Percentiles rank a stretch among this genome's conserved stretches.
Evolutionary conservation across 2,113 vertebrate species (phyloP).

Genomic region (Dicaeum eximium): DNA sequence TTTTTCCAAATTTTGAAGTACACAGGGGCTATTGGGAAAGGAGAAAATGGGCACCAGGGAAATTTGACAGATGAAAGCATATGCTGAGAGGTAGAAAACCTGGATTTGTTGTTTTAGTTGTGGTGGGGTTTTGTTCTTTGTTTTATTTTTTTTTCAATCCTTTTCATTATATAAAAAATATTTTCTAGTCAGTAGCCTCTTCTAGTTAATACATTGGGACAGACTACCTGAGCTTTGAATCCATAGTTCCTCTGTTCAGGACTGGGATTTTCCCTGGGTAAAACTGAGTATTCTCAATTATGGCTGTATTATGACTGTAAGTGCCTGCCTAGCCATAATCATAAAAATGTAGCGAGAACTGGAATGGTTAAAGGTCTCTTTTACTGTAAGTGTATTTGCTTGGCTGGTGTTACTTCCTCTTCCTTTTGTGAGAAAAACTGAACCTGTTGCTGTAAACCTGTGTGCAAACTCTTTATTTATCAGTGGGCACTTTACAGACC

Average conservation of each 20-base stretch:
- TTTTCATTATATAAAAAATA: background rate
- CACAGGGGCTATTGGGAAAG: background rate
- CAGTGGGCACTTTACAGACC: background rate
- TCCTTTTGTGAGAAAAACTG: background rate
- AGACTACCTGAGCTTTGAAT: background rate
- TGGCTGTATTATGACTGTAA: background rate
- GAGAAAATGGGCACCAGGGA: background rate
- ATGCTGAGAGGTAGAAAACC: background rate
- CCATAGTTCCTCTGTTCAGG: background rate
- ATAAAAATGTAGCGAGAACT: background rate
- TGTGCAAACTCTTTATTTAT: background rate
- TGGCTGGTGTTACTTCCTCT: background rate
- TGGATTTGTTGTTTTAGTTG: background rate
- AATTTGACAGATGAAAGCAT: background rate
- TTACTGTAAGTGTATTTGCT: background rate
- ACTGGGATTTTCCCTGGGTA: background rate
- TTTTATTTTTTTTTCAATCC: background rate
- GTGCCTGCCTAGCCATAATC: background rate
- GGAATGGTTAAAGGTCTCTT: background rate
- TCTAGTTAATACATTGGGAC: background rate
- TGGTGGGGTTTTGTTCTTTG: background rate
- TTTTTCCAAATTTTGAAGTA: background rate
- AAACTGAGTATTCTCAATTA: background rate
- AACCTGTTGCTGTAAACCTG: background rate
- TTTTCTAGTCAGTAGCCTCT: background rate